Evolutionary conservation across 2,888 invertebrate species (phyloP).

Genomic region (Baccha elongata): DNA sequence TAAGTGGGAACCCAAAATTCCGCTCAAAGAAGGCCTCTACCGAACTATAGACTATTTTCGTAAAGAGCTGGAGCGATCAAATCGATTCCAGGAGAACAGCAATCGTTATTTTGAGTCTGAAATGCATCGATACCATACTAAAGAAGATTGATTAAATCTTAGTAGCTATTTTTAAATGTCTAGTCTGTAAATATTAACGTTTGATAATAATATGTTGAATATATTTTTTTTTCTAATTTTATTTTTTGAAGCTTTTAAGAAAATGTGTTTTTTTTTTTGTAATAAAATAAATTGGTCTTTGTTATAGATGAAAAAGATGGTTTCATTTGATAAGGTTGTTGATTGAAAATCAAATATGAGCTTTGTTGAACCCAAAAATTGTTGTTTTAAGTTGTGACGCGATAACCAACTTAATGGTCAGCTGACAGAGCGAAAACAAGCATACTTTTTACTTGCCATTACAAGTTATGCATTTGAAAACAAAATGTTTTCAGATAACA

Average conservation of each 20-base stretch:
- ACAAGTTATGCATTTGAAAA: too few relatives aligned
- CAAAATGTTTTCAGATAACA: too few relatives aligned
- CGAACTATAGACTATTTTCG: slow-evolving; percentile 97
- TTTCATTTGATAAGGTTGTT: too few relatives aligned
- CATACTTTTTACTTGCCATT: too few relatives aligned
- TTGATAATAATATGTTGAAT: slow-evolving; percentile 37
- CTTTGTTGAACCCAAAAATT: too few relatives aligned
- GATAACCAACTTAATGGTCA: too few relatives aligned
- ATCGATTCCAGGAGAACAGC: slow-evolving; percentile 80
- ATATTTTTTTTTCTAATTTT: slow-evolving; percentile 36
- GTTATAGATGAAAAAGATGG: slow-evolving; percentile 14
- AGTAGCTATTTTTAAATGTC: slow-evolving; percentile 52
- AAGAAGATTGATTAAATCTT: slow-evolving; percentile 51
- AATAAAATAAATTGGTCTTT: slow-evolving; percentile 61
- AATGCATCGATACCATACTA: slow-evolving; percentile 53
- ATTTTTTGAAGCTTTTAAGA: slow-evolving; percentile 34
- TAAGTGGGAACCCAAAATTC: slow-evolving; percentile 95
- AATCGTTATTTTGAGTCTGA: slow-evolving; percentile 80
- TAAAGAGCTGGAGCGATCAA: slow-evolving; percentile 88
- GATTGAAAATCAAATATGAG: too few relatives aligned
- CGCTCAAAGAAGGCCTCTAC: slow-evolving; percentile 92
- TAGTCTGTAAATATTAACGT: slow-evolving; percentile 72
- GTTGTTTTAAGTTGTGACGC: too few relatives aligned
- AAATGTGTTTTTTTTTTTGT: slow-evolving; percentile 50
- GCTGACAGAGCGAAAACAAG: too few relatives aligned